Base-by-base conservation (phyloP, 2,113 vertebrate species). In the Eublepharis macularius region DNA sequence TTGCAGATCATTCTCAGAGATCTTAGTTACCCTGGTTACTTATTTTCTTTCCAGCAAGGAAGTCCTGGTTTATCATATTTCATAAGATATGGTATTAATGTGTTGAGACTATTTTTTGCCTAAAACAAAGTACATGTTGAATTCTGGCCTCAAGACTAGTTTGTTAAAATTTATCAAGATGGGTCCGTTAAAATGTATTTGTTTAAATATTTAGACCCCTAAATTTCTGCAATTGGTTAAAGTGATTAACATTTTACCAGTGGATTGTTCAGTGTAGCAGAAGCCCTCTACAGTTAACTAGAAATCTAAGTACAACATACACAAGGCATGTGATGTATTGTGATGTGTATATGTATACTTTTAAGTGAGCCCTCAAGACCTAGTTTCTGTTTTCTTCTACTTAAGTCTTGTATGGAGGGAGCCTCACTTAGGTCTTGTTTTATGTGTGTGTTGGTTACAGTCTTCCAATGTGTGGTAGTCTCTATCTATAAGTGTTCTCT, bases 31-130 rank as follows among this genome's bases (percentile, higher is more conserved):
- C 60, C 47, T 87, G 47, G 41, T 51, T 82, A 60, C 47, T 81
- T 70, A 76, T 21, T 57, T 81, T 86, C 80, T 81, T 87, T 83
- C 69, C 70, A 73, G 41, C 21, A 76, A n/a, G 4, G 17, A 81
- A 26, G 5, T 17, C 84, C 82, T 19, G n/a, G 17, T 57, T 79
- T 51, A 79, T 83, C 4, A 34, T 69, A 63, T 68, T 16, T 76
- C 32, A 85, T 75, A 60, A 24, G 79, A 45, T 66, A 57, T n/a
- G 26, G 45, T 57, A 74, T 63, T 65, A 74, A 76, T 76, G 34
- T 81, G 34, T 19, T n/a, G 36, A 81, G 36, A 66, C 34, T 41
- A 34, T 65, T 80, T 29, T 70, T n/a, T 11, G 7, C 45, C 72
- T 81, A 54, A 78, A 85, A 54, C 49, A 39, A 51, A 16, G 29